These are phyloP conservation scores for Corythoichthys intestinalis DNA, from an alignment of 2,113 vertebrate genomes.

Conservation along the genomic window DNA sequence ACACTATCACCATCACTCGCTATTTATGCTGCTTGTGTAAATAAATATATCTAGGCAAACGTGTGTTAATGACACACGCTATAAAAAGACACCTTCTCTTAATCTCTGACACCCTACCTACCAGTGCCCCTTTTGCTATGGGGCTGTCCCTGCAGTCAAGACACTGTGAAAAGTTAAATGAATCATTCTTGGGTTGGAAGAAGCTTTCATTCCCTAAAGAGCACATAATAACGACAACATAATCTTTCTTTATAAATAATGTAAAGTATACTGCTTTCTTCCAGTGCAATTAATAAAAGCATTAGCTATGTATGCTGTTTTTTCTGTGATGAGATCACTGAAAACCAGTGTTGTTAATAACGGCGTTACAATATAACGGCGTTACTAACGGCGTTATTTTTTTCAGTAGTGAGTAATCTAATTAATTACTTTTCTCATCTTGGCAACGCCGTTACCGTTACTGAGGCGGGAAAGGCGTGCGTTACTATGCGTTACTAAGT, in stretches of 20 bases:
- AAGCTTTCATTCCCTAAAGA: slow-evolving; percentile 58
- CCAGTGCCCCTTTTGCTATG: slow-evolving; percentile 49
- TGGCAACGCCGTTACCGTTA: too few species aligned
- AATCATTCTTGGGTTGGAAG: slow-evolving; percentile 64
- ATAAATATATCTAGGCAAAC: slow-evolving; percentile 77
- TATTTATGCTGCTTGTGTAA: slow-evolving; percentile 78
- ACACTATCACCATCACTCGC: slow-evolving; percentile 56
- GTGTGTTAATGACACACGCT: slow-evolving; percentile 71
- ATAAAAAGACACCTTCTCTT: slow-evolving; percentile 72
- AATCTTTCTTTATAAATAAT: slow-evolving; percentile 68
- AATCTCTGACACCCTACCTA: slow-evolving; percentile 64
- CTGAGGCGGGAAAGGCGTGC: too few species aligned
- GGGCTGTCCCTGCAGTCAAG: slow-evolving; percentile 46
- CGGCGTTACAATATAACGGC: too few species aligned
- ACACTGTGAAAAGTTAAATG: slow-evolving; percentile 66
- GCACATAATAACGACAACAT: slow-evolving; percentile 59
- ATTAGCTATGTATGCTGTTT: slow-evolving; percentile 16
- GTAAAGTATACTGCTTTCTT: slow-evolving; percentile 51
- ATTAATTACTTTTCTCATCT: too few species aligned
- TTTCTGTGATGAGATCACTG: background rate
- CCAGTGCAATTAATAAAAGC: slow-evolving; percentile 42
- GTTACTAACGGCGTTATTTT: too few species aligned
- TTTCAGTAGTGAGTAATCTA: too few species aligned
- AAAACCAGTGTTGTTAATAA: too few species aligned
- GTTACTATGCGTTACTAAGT: too few species aligned